These are phyloP conservation scores for Atrina japonica DNA, from an alignment of 2,888 invertebrate genomes.

Conservation along the genomic window DNA sequence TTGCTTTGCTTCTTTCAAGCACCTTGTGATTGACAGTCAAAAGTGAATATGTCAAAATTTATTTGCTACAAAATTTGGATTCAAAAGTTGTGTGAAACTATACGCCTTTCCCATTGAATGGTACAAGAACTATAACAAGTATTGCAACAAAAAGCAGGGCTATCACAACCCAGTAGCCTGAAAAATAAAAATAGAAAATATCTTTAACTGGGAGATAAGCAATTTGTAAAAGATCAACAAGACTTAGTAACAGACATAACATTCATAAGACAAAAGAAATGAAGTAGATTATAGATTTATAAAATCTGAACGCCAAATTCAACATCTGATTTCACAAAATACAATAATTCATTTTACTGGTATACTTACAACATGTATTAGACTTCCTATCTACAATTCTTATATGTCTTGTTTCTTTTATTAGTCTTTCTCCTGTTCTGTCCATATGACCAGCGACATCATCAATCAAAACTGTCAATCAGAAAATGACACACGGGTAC, in stretches of 20 bases:
- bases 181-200: constrained; percentile 29
- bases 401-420: constrained; percentile 86
- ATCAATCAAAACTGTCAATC: constrained; percentile 86
- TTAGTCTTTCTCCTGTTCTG: constrained; percentile 86
- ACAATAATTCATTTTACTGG: neutral
- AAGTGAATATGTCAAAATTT: no score
- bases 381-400: constrained; percentile 86
- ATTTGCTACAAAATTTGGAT: no score
- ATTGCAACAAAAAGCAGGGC: constrained; percentile 87
- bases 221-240: no score
- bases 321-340: no score
- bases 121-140: constrained; percentile 83
- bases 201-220: neutral
- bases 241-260: no score
- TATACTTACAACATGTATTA: constrained; percentile 85
- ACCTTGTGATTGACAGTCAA: no score
- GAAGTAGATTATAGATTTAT: no score
- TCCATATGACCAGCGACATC: constrained; percentile 88
- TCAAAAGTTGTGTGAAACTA: no score
- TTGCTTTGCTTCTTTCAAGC: no score
- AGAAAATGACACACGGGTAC: no score
- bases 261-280: no score
- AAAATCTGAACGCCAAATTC: no score
- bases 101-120: constrained; percentile 64
- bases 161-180: constrained; percentile 88